phyloP scores from a whole-genome alignment of 2,797 vertebrate species.

The Pelodytes ibericus region DNA sequence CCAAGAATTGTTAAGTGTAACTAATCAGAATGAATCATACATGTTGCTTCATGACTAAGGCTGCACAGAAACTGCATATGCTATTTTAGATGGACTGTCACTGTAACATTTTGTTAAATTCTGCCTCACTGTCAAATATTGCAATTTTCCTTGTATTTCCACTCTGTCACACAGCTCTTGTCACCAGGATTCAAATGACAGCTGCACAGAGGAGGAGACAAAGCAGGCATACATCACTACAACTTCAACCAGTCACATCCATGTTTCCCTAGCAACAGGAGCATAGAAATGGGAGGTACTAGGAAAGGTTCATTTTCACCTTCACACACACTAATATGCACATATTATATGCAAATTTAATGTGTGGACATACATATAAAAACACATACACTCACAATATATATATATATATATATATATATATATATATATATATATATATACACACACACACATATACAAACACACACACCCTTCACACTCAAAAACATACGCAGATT shows the following conservation, averaged over 20 bases:
- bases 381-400: background rate
- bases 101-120: background rate
- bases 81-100: background rate
- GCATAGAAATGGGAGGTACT: constrained; percentile 26
- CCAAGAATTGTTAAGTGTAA: no score
- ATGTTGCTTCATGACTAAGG: no score
- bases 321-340: background rate
- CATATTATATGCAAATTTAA: no score
- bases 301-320: background rate
- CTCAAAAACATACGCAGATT: background rate
- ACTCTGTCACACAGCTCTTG: constrained; percentile 8
- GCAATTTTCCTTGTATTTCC: background rate
- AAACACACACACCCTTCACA: background rate
- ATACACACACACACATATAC: constrained; percentile 4
- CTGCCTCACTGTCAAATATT: background rate
- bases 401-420: background rate
- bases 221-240: constrained; percentile 37
- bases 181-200: background rate
- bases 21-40: background rate
- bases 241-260: constrained; percentile 22
- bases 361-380: background rate
- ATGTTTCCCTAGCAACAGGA: constrained; percentile 49
- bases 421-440: constrained; percentile 4
- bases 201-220: constrained; percentile 11
- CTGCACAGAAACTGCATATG: no score